Evolutionary conservation across 2,797 vertebrate species (phyloP).

Genomic region (Lepus oiostolus): DNA sequence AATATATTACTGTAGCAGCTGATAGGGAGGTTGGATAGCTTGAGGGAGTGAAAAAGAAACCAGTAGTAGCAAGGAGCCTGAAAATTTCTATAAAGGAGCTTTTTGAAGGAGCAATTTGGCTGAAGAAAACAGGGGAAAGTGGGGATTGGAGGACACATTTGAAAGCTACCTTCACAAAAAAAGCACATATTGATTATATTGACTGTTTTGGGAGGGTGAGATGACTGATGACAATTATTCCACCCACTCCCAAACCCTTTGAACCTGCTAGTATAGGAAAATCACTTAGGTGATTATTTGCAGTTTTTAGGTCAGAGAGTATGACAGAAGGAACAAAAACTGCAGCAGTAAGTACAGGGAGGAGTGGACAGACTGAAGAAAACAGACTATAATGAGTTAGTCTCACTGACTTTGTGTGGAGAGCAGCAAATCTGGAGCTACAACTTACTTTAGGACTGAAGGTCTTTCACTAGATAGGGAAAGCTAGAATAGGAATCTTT

Average conservation of each 20-base stretch:
- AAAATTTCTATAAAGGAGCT: slow-evolving; percentile 23
- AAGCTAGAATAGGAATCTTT: background rate
- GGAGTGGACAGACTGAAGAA: background rate
- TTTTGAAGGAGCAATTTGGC: slow-evolving; percentile 1
- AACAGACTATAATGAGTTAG: background rate
- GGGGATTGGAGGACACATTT: background rate
- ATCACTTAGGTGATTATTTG: background rate
- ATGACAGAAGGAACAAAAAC: slow-evolving; percentile 41
- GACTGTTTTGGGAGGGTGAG: background rate
- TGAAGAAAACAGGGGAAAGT: background rate
- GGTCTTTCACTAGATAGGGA: slow-evolving; percentile 9
- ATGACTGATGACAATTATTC: slow-evolving; percentile 34
- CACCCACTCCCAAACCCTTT: background rate
- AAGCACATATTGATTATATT: slow-evolving; percentile 12
- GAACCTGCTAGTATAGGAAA: slow-evolving; percentile 1
- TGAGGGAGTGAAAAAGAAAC: background rate
- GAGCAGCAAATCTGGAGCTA: background rate
- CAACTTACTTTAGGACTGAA: background rate
- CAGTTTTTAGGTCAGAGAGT: background rate
- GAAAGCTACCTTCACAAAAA: slow-evolving; percentile 49
- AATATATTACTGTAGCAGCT: background rate
- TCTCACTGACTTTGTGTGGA: background rate
- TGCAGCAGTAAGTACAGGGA: background rate
- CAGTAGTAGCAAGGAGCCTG: background rate
- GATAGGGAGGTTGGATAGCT: background rate